These are phyloP conservation scores for Ypsolopha scabrella DNA, from an alignment of 2,888 invertebrate species.

Conservation along the genomic window DNA sequence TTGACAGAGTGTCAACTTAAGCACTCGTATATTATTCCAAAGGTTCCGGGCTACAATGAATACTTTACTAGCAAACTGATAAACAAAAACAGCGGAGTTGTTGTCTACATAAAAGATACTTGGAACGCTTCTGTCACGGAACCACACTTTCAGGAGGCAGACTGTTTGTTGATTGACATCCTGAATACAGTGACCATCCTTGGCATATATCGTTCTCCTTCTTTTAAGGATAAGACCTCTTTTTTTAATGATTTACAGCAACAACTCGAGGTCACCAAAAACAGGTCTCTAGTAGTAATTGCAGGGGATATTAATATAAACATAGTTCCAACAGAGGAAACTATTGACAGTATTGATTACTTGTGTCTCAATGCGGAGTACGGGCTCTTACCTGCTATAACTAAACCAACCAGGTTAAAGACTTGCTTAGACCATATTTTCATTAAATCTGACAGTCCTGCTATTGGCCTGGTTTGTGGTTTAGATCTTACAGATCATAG, in stretches of 20 bases:
- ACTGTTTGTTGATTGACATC: slow-evolving; percentile 8
- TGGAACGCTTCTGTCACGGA: slow-evolving; percentile 8
- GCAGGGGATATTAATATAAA: slow-evolving; percentile 13
- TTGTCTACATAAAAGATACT: slow-evolving; percentile 6
- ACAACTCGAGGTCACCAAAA: not conserved
- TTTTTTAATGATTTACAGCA: slow-evolving; percentile 7
- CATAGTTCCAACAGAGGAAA: not conserved
- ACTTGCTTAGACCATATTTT: slow-evolving; percentile 11
- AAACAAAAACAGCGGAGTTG: slow-evolving; percentile 11
- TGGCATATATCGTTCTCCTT: slow-evolving; percentile 11
- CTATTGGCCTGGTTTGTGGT: slow-evolving; percentile 5
- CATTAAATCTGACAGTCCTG: not conserved
- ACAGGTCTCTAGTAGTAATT: slow-evolving; percentile 1
- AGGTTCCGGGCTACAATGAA: too few species aligned
- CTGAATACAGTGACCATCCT: not conserved
- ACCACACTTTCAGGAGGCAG: slow-evolving; percentile 6
- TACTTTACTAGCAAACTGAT: too few species aligned
- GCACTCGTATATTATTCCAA: too few species aligned
- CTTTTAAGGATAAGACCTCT: slow-evolving; percentile 2
- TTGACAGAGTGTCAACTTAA: too few species aligned
- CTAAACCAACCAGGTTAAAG: slow-evolving; percentile 6
- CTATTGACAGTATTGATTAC: slow-evolving; percentile 1
- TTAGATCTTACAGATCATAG: slow-evolving; percentile 9
- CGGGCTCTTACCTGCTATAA: slow-evolving; percentile 6
- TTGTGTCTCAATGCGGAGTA: slow-evolving; percentile 8